These are phyloP conservation scores for Tenodera sinensis DNA, from an alignment of 2,888 invertebrate species.

Conservation along the genomic window DNA sequence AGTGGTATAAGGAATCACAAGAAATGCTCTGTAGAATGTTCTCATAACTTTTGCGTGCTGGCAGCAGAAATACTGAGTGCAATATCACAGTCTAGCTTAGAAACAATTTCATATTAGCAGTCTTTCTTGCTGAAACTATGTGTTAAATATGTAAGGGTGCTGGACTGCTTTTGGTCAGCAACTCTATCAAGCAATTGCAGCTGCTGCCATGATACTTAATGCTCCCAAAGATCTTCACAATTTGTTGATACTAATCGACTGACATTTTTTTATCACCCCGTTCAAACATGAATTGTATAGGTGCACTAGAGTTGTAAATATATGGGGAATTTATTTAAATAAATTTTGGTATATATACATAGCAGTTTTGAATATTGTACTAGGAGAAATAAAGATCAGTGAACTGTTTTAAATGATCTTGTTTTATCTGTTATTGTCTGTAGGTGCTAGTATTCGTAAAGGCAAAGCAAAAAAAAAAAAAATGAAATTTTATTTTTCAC, in stretches of 20 bases:
- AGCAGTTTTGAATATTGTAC: background rate
- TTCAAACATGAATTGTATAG: background rate
- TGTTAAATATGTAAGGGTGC: no score
- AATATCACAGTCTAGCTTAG: background rate
- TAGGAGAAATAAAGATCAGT: background rate
- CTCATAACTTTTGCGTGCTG: background rate
- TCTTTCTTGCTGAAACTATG: background rate
- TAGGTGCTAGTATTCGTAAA: background rate
- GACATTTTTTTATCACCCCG: background rate
- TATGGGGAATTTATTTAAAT: background rate
- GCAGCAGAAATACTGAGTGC: background rate
- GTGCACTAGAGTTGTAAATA: background rate
- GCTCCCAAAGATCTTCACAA: background rate
- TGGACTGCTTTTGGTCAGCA: background rate
- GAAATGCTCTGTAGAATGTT: background rate
- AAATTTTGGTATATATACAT: background rate
- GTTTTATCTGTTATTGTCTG: background rate
- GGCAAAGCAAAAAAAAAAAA: background rate
- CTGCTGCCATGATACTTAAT: background rate
- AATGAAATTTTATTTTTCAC: background rate
- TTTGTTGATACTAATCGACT: background rate
- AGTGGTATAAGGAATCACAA: no score
- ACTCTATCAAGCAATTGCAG: background rate
- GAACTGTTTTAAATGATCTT: background rate
- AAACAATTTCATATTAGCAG: background rate